Evolutionary conservation across 2,113 vertebrate species (phyloP), one percentile per base, ranked within the genome.

Genomic region (Hippolais icterina): DNA sequence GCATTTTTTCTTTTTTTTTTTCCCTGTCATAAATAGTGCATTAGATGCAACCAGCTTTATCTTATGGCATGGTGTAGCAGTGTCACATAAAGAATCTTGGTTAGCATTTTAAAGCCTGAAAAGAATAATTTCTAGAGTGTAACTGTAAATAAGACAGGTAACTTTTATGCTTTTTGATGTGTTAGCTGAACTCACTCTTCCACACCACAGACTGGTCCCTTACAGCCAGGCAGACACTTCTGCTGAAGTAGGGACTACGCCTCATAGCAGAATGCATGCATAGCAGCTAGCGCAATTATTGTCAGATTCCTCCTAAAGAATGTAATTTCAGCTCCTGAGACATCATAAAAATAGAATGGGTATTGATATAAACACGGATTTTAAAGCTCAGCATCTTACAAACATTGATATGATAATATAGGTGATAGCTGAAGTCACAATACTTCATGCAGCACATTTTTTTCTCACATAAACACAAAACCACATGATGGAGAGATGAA

Each of bases 11-110:
- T 18, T 28, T 54, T 14, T 70, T 60, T 17, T 28, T 8, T 9
- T 8, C 19, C 20, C 6, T 39, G 37, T 39, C 25, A 41, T n/a
- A 29, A 53, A 27, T 3, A 0, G 4, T 12, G 3, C 11, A 14
- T 46, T 39, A 18, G 6, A 25, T 12, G 29, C 6, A 75, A 39
- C 20, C 14, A 54, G 2, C 37, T 15, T 54, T 74, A 25, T 37
- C 49, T 83, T 68, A 59, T 66, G 83, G 20, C 2, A 15, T 0
- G 1, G 4, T 35, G 6, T 4, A 63, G 11, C 4, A 63, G 10
- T 17, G 52, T 37, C 42, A 37, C 7, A 5, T 28, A 24, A 33
- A 74, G 52, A 83, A 23, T 25, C 24, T 1, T n/a, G 8, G 4
- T 46, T 53, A 72, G 9, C 5, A 61, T 52, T 37, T 60, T 21